Evolutionary conservation across 1,140 invertebrate genomes (phyloP), one percentile per base, ranked within the genome.

Genomic region (Drosophila mayri): DNA sequence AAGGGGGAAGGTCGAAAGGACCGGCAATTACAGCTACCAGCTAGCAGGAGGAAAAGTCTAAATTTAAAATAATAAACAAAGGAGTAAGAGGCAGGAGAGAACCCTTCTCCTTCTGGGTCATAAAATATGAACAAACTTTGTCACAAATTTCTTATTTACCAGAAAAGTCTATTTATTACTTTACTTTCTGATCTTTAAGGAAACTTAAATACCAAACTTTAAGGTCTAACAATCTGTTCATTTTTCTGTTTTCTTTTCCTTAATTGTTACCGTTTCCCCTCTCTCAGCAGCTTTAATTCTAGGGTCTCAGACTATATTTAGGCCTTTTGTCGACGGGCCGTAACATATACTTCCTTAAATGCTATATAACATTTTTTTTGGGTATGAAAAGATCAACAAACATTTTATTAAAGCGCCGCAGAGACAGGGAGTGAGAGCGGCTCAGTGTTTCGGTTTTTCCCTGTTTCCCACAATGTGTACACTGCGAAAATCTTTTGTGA

Each of bases 401-500:
- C 54, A 73, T 18, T 59, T 41, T 49, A 35, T 40, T 49, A 37
- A 18, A 8, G 63, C 22, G 47, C 28, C 8, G 22, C 18, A 10
- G 12, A 35, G 30, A 1, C 11, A 6, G 18, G 22, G 18, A 32
- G n/a, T 9, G 50, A 10, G 14, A 30, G 52, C 32, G 35, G 52
- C 35, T 70, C 50, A 54, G 57, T 60, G 49, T 61, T 74, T 65
- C 65, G 62, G 50, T 54, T 60, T 54, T 73, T 79, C 46, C 66
- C 22, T 63, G 60, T 76, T 71, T 60, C 37, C n/a, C 38, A 38
- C 52, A 60, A 50, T 72, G 68, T 72, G 68, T 72, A 59, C 68
- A 71, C 68, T 72, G 66, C 66, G 50, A 50, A 70, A 67, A 79
- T 70, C 66, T 79, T 62, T 71, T 75, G 71, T 71, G 71, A 76